Evolutionary conservation across 2,888 invertebrate species (phyloP).

Genomic region (Heteromurus nitidus): DNA sequence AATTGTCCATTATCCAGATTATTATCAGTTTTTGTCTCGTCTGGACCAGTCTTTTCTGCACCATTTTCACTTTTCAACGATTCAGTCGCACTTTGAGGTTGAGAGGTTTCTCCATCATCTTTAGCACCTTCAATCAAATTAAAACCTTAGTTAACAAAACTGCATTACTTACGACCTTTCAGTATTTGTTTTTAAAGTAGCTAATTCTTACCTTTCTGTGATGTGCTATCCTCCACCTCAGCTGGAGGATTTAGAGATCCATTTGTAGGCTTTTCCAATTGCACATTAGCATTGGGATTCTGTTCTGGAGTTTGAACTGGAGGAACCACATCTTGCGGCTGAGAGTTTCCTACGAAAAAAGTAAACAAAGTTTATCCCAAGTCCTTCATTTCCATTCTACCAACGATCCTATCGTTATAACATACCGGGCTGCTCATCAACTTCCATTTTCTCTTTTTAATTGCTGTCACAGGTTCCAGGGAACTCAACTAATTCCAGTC

Average conservation of each 20-base stretch:
- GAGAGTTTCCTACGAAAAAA: not conserved
- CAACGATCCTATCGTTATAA: not conserved
- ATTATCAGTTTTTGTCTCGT: not conserved
- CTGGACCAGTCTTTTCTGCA: not conserved
- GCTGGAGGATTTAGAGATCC: no score
- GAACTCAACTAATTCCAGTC: no score
- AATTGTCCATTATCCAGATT: slow-evolving; percentile 10
- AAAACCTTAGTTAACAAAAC: not conserved
- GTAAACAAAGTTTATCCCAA: not conserved
- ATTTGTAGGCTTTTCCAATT: slow-evolving; percentile 14
- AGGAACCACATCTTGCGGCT: not conserved
- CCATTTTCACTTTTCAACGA: slow-evolving; percentile 7
- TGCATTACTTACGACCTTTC: not conserved
- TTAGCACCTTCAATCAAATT: not conserved
- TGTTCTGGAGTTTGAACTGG: not conserved
- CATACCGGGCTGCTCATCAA: not conserved
- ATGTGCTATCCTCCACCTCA: no score
- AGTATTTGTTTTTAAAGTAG: not conserved
- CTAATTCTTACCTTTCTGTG: no score
- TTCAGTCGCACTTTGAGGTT: not conserved
- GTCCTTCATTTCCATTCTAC: not conserved
- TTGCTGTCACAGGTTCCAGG: no score
- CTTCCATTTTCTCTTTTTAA: slow-evolving; percentile 14
- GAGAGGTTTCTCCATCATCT: slow-evolving; percentile 17
- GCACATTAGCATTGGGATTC: not conserved